Base-by-base conservation (phyloP, 1,140 invertebrate genomes). In the Neomicropteryx cornuta region DNA sequence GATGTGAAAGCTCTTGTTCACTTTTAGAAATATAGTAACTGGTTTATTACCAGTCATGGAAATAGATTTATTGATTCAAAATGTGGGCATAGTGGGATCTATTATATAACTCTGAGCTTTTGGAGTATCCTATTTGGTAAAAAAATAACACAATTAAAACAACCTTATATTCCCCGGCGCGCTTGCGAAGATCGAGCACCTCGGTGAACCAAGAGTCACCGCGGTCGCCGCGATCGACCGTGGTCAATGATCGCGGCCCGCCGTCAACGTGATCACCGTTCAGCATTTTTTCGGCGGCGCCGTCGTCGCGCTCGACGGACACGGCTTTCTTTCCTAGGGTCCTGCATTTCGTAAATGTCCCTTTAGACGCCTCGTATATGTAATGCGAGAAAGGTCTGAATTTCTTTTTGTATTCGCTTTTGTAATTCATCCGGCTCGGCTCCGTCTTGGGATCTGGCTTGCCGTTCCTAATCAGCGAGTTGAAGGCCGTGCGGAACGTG, bases 141-240 rank as follows among this genome's bases (percentile, higher is more conserved):
- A n/a, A n/a, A n/a, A n/a, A n/a, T n/a, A n/a, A n/a, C n/a, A n/a
- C n/a, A n/a, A n/a, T n/a, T n/a, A n/a, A n/a, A n/a, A n/a, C n/a
- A 71, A 88, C 86, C 78, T 89, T 89, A 65, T 92, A 92, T 63
- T 91, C 86, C 51, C 84, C 87, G 56, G 88, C 88, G 60, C 90
- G 86, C 61, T 87, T 87, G 50, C 87, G 77, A 44, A 91, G 71
- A 66, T 91, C 87, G 52, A 88, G 74, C 50, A 91, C 84, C 62
- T 87, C 83, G 48, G 74, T 73, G 65, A 82, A 86, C 84, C 84
- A 87, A 47, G 80, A 75, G 50, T 75, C 69, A 47, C 70, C 33
- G 44, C 52, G 34, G 50, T 49, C 41, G 41, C 49, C 36, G 45
- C 52, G 36, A 46, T 52, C 49, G 48, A 55, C 53, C 56, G 61